A percentile compares a stretch with the other conserved stretches of the same genome.
Conservation (phyloP, 2,797 vertebrate species). For the Thaleichthys pacificus region DNA sequence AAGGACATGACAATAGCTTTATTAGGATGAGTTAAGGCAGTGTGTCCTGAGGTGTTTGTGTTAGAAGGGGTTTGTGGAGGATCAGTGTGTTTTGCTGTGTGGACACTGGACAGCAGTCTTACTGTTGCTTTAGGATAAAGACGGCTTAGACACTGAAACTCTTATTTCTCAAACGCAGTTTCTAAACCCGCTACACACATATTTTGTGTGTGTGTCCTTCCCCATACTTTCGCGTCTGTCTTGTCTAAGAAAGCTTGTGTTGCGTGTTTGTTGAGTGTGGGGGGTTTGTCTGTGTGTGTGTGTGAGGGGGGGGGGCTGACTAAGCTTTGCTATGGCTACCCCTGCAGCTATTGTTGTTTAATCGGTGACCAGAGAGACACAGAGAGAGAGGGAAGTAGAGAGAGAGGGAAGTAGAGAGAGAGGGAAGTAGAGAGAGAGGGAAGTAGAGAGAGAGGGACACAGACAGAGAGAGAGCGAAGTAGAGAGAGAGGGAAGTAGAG, state of each 20-base stretch:
- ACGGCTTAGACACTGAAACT: too few relatives aligned
- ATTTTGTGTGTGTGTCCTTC: background rate
- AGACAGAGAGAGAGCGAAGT: background rate
- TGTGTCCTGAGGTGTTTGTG: constrained; percentile 44
- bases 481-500: background rate
- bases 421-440: background rate
- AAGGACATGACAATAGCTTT: constrained; percentile 22
- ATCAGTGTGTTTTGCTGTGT: constrained; percentile 36
- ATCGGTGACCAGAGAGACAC: background rate
- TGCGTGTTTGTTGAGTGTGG: background rate
- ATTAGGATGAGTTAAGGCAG: constrained; percentile 45
- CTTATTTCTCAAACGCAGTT: background rate
- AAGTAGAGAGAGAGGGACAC: background rate
- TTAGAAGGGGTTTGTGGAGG: constrained; percentile 27
- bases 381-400: background rate
- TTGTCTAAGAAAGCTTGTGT: background rate
- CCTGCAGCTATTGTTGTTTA: constrained; percentile 28
- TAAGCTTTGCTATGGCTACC: constrained; percentile 28
- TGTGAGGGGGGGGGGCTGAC: background rate
- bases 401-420: background rate
- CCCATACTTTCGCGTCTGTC: background rate
- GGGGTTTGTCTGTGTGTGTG: too few relatives aligned
- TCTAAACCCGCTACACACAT: background rate
- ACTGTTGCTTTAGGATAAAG: background rate
- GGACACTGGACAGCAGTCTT: background rate